Conservation (phyloP, 2,888 invertebrate genomes). For the Diaphora mendica region DNA sequence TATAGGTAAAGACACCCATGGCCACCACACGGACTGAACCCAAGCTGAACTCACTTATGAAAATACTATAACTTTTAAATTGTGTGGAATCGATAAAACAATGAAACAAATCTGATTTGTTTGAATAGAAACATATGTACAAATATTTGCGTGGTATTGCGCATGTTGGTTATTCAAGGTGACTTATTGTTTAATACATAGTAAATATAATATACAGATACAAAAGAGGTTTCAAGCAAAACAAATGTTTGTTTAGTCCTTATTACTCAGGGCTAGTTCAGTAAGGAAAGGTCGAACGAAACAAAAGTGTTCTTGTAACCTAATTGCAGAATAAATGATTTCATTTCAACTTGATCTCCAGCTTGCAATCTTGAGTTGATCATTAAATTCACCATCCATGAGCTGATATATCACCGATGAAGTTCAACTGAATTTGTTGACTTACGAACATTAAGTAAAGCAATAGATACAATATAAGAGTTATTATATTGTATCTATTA, state of each 20-base stretch:
- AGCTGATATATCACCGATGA: no score
- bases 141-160: constrained; percentile 43
- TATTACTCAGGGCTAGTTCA: no score
- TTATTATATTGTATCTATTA: no score
- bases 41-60: background rate
- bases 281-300: no score
- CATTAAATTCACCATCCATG: background rate
- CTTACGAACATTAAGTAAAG: background rate
- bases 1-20: no score
- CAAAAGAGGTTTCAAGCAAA: background rate
- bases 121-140: constrained; percentile 42
- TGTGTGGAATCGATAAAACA: constrained; percentile 24
- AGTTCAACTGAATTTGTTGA: background rate
- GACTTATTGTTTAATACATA: constrained; percentile 7
- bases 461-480: no score
- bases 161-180: constrained; percentile 42
- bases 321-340: no score
- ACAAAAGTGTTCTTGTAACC: no score
- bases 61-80: constrained; percentile 15
- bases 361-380: background rate
- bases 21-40: background rate
- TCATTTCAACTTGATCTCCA: no score
- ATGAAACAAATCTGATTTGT: constrained; percentile 23
- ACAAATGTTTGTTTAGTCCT: no score
- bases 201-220: background rate